Base-by-base conservation (phyloP, 2,113 vertebrate species). In the Brevimyrus niger region DNA sequence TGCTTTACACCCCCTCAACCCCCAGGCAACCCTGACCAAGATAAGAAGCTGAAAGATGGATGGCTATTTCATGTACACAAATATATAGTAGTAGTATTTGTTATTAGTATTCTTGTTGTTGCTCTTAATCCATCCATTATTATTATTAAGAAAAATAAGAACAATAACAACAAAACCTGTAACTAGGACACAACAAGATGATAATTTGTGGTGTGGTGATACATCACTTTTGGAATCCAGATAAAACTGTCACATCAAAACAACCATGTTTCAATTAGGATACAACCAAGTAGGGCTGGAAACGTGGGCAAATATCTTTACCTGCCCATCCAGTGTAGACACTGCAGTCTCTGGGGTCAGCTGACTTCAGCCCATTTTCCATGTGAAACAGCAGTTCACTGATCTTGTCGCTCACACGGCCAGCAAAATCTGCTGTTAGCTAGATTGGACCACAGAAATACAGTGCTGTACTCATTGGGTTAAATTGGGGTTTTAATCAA, bases 261-360 rank as follows among this genome's bases (percentile, higher is more conserved):
- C 61, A 69, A 27, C 61, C 27, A 31, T 15, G 61, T 27, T 65
- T 65, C n/a, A 65, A 13, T 69, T 15, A 69, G 61, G 27, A 69
- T 65, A 65, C n/a, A n/a, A 10, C 61, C 1, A 65, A 31, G 61
- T 31, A 4, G 61, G 10, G 10, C 61, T 69, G 61, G 27, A 69
- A 0, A 69, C 13, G 27, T 69, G 61, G 27, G n/a, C 61, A 69
- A 35, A 27, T 27, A 5, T 89, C 13, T 91, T 90, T 95, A 98
- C 98, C 98, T 96, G 97, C 91, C 98, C 98, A 99, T 92, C 98
- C 98, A 0, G 98, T 99, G 94, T 99, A 99, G 0, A 89, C 58
- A 0, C 96, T 98, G 93, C 97, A 97, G 91, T 99, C 97, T 13
- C 95, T 94, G 0, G 96, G 96, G 93, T 99, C 97, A 0, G 97